Percentiles rank a stretch among this genome's conserved stretches.
These are phyloP conservation scores for Drosophila parabipectinata DNA, from an alignment of 1,140 invertebrate species.

Conservation along the genomic window DNA sequence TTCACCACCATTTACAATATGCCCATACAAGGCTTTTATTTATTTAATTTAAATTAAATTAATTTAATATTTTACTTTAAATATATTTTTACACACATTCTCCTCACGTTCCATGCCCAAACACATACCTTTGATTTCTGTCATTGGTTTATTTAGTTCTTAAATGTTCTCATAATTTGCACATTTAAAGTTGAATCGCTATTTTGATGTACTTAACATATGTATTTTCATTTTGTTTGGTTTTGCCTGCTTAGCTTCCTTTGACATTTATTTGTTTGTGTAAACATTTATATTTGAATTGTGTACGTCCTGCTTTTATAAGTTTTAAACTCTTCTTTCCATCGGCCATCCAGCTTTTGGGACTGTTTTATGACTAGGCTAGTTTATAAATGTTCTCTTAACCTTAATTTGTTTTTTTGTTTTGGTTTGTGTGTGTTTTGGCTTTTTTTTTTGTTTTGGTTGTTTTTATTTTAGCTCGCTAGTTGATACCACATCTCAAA, in stretches of 20 bases:
- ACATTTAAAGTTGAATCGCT: constrained; percentile 53
- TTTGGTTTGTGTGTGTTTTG: constrained; percentile 21
- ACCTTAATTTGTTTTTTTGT: constrained; percentile 51
- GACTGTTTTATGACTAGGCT: constrained; percentile 43
- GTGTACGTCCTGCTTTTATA: constrained; percentile 36
- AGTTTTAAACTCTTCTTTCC: constrained; percentile 19
- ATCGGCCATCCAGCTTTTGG: constrained; percentile 4
- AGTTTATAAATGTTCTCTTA: constrained; percentile 60
- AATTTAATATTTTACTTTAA: constrained; percentile 61
- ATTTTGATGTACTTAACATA: constrained; percentile 46
- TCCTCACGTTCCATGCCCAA: constrained; percentile 17
- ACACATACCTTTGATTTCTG: constrained; percentile 54
- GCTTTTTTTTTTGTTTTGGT: constrained; percentile 15
- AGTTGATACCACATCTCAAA: constrained; percentile 55
- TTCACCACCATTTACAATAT: constrained; percentile 76
- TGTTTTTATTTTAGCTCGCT: constrained; percentile 58
- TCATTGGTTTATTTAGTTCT: constrained; percentile 16
- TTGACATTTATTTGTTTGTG: constrained; percentile 17
- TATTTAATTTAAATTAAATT: constrained; percentile 67
- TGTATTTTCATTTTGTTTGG: constrained; percentile 6
- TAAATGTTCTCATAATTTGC: constrained; percentile 45
- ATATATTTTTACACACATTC: constrained; percentile 75
- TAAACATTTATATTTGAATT: constrained; percentile 58
- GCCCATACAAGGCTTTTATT: constrained; percentile 65
- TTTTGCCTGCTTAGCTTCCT: constrained; percentile 4